Evolutionary conservation across 37 sponge, comb jelly and placozoan genomes (phyloP).

Genomic region (Tethya wilhelma): DNA sequence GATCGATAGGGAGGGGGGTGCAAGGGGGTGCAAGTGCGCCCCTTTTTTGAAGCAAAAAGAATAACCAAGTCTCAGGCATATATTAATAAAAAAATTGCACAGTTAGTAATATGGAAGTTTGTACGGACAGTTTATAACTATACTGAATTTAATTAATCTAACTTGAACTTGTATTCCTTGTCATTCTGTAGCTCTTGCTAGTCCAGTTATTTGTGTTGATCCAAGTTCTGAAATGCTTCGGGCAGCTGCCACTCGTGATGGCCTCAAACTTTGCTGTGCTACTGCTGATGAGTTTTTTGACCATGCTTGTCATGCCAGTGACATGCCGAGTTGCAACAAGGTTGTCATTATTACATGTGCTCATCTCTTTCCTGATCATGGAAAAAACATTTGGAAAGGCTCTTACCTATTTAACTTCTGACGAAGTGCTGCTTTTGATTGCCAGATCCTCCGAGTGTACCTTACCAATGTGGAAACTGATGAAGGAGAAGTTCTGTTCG

Average conservation of each 20-base stretch:
- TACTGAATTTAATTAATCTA: too few relatives aligned
- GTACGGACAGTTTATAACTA: too few relatives aligned
- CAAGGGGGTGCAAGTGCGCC: too few relatives aligned
- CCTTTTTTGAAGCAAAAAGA: too few relatives aligned
- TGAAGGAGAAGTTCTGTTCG: not conserved
- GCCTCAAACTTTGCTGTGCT: not conserved
- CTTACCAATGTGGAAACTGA: not conserved
- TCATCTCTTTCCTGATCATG: constrained; percentile 11
- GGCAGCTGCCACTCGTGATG: not conserved
- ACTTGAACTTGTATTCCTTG: too few relatives aligned
- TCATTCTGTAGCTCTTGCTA: too few relatives aligned
- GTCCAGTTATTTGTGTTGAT: constrained; percentile 1
- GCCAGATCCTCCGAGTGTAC: too few relatives aligned
- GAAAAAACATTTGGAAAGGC: not conserved
- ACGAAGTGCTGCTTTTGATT: not conserved
- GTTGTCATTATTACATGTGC: not conserved
- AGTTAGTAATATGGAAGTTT: too few relatives aligned
- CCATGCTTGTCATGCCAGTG: not conserved
- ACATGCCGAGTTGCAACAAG: not conserved
- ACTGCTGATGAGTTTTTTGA: constrained; percentile 1
- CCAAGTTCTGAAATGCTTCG: constrained; percentile 4
- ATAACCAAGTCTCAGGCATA: too few relatives aligned
- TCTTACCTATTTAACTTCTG: not conserved
- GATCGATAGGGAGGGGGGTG: too few relatives aligned
- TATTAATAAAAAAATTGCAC: too few relatives aligned